Evolutionary conservation across 1,140 invertebrate genomes (phyloP), one percentile per base, ranked within the genome.

Genomic region (Parasteatoda tepidariorum): DNA sequence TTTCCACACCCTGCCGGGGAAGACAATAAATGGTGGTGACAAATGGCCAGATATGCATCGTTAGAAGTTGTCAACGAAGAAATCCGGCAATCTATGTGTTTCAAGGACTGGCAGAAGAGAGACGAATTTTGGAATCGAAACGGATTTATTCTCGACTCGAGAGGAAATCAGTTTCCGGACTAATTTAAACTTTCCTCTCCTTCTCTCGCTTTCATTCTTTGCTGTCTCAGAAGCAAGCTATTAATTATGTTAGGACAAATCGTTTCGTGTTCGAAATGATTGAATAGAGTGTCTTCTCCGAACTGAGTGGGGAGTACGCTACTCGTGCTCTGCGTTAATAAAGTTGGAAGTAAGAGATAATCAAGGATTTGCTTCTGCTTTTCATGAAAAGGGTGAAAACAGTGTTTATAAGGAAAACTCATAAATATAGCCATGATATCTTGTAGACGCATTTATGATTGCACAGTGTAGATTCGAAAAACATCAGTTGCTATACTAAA

Each of bases 241-340:
- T 75, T 75, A 75, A 75, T 75, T 62, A 38, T 75, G 9, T 54
- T 31, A 3, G 3, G 34, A 41, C 57, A 85, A 59, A 48, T 83
- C 26, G 48, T 22, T 48, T 15, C 24, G 18, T 30, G 48, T 55
- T 73, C 31, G 4, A 73, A 73, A 73, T 66, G 62, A 66, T 66
- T 30, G 31, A 66, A 31, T 66, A 33, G 33, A 66, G 30, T 33
- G 28, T 33, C 28, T 22, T 26, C 59, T 55, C 33, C 22, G 30
- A 54, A 48, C 68, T 57, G 68, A 24, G 68, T 71, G 84, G 82
- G n/a, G n/a, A n/a, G n/a, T n/a, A n/a, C n/a, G n/a, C n/a, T n/a
- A n/a, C n/a, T n/a, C n/a, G n/a, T n/a, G n/a, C n/a, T n/a, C n/a
- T n/a, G n/a, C n/a, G n/a, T n/a, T n/a, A n/a, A n/a, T n/a, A n/a